These are phyloP conservation scores for Urocolius indicus DNA, from an alignment of 2,113 vertebrate species.

Conservation along the genomic window DNA sequence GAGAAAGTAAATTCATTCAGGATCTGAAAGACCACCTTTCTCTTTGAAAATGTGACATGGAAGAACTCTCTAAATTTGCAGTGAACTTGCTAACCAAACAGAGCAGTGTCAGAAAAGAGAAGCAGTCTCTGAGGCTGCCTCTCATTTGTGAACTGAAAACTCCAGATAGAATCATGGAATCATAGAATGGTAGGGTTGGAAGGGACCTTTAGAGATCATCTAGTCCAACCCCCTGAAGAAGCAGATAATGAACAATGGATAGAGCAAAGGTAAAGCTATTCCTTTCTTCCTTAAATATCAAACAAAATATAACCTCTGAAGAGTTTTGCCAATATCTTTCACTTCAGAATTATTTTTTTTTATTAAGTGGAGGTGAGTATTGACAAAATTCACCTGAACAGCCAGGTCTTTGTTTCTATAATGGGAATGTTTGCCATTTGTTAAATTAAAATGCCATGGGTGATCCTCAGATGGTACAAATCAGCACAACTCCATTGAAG, in stretches of 20 bases:
- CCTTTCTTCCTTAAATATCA: background rate
- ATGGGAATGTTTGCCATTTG: background rate
- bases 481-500: background rate
- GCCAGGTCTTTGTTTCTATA: background rate
- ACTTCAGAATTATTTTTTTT: background rate
- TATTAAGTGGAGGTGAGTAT: background rate
- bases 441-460: background rate
- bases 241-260: background rate
- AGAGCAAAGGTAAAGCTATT: background rate
- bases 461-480: background rate
- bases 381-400: background rate
- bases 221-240: no score
- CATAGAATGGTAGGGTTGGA: no score
- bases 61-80: background rate
- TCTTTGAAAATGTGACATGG: background rate
- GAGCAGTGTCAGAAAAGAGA: background rate
- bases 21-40: background rate
- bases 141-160: background rate
- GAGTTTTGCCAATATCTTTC: background rate
- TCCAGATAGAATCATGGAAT: background rate
- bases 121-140: background rate
- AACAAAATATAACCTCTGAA: background rate
- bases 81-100: background rate
- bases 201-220: no score
- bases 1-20: background rate